A percentile compares a stretch with the other conserved stretches of the same genome.
Conservation (phyloP, 2,888 invertebrate genomes). For the Trimorus sp. region DNA sequence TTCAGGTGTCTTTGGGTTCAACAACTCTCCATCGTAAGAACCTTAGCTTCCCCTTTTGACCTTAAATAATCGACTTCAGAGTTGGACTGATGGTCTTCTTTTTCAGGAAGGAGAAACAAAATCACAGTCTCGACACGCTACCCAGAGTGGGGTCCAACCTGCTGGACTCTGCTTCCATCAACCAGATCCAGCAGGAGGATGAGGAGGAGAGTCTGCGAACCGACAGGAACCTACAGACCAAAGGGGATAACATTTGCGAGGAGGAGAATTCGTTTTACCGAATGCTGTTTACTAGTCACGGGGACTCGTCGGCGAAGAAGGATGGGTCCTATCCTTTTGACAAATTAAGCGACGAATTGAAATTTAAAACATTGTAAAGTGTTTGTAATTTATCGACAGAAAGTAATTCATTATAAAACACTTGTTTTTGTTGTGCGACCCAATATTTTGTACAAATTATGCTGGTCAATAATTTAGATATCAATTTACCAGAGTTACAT, state of each 20-base stretch:
- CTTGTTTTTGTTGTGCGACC: too few relatives aligned
- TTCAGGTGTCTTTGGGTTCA: conserved; percentile 69
- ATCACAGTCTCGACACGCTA: conserved; percentile 25
- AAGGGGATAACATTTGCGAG: conserved; percentile 75
- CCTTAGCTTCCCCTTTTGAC: not conserved
- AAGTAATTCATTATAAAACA: too few relatives aligned
- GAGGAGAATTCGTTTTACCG: conserved; percentile 73
- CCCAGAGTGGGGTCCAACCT: conserved; percentile 9
- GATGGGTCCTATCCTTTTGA: conserved; percentile 19
- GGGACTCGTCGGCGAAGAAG: conserved; percentile 16
- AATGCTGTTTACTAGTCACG: conserved; percentile 59
- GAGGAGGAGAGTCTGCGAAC: conserved; percentile 55
- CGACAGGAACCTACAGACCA: conserved; percentile 68
- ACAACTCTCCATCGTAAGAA: conserved; percentile 71
- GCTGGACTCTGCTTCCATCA: conserved; percentile 19
- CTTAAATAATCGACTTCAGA: too few relatives aligned
- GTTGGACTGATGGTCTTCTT: not conserved
- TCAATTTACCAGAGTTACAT: too few relatives aligned
- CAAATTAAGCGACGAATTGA: too few relatives aligned
- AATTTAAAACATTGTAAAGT: too few relatives aligned
- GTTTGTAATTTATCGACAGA: too few relatives aligned
- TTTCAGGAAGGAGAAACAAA: conserved; percentile 28
- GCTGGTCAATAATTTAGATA: too few relatives aligned
- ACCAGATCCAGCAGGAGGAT: conserved; percentile 22
- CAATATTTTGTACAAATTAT: too few relatives aligned